Base-by-base conservation (phyloP, 2,797 vertebrate species). In the Pyrocephalus nanus region DNA sequence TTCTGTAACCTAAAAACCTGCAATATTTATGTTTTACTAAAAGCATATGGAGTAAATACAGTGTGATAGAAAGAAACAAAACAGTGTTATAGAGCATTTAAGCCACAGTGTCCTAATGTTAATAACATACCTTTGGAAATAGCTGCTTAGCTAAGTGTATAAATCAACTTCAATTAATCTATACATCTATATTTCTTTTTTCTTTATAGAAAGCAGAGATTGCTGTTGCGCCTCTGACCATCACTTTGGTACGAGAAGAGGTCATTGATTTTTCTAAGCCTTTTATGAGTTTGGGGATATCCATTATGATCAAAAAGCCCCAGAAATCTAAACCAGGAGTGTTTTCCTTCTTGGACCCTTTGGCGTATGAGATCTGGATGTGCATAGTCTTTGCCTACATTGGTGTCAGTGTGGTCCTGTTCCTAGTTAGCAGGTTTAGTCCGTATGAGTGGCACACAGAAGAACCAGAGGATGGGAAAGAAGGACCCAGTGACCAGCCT, bases 341-440 rank as follows among this genome's bases (percentile, higher is more conserved):
- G 74, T 99, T 99, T 98, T 99, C 99, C 89, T 99, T 99, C 98
- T 98, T 99, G 98, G 99, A 99, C 93, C 99, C 99, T 38, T 98
- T 99, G 98, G 99, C 99, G 50, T 99, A 99, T 87, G 99, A 99
- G 98, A 99, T 99, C 95, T 99, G 99, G 99, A 99, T 99, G 99
- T 99, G 99, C 97, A 99, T 99, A 95, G 99, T 99, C 93, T 99
- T 99, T 96, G 99, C 99, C 94, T 99, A 99, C 98, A 99, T 99
- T 90, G 99, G 99, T 84, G 99, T 99, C 98, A 99, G 99, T 93
- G 99, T 99, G 93, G 99, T 99, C 97, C 98, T 99, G 74, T 99
- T 99, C 98, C 98, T 99, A 97, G 99, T 99, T 95, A 99, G 99
- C 97, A 99, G 99, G 92, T 99, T 99, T 97, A 99, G 99, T 93